A percentile compares a stretch with the other conserved stretches of the same genome.
Evolutionary conservation across 2,888 invertebrate species (phyloP).

Genomic region (Caenorhabditis angaria): DNA sequence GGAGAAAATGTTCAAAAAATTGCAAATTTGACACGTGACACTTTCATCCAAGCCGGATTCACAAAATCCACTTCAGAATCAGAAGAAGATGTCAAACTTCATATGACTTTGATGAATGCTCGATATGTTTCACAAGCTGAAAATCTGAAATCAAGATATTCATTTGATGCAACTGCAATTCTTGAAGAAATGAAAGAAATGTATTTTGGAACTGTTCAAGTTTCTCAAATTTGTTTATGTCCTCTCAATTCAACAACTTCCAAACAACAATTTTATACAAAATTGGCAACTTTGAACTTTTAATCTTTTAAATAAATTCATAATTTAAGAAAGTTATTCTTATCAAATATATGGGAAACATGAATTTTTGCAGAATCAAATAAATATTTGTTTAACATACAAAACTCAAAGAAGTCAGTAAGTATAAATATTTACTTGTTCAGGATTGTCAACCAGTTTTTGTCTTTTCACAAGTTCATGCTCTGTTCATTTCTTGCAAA

Average conservation of each 20-base stretch:
- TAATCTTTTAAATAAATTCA: too few relatives aligned
- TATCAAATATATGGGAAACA: too few relatives aligned
- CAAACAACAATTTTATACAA: background rate
- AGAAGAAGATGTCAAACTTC: constrained; percentile 37
- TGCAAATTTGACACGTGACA: constrained; percentile 26
- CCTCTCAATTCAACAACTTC: constrained; percentile 14
- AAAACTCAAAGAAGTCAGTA: too few relatives aligned
- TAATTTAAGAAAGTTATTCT: too few relatives aligned
- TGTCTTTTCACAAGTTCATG: too few relatives aligned
- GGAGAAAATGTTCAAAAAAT: constrained; percentile 40
- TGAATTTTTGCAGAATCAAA: too few relatives aligned
- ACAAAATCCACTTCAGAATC: constrained; percentile 6
- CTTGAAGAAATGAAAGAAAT: constrained; percentile 32
- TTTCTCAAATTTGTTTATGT: constrained; percentile 32
- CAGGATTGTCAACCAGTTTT: too few relatives aligned
- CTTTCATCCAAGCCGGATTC: constrained; percentile 20
- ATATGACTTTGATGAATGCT: constrained; percentile 52
- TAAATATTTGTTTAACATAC: too few relatives aligned
- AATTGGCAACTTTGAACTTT: background rate
- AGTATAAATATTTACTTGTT: too few relatives aligned
- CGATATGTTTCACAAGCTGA: constrained; percentile 31
- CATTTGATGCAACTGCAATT: constrained; percentile 37
- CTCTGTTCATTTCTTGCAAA: too few relatives aligned
- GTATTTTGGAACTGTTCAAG: constrained; percentile 41
- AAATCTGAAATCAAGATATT: constrained; percentile 7